Conservation (phyloP, 2,797 vertebrate species). For the Simalia tracyae region DNA sequence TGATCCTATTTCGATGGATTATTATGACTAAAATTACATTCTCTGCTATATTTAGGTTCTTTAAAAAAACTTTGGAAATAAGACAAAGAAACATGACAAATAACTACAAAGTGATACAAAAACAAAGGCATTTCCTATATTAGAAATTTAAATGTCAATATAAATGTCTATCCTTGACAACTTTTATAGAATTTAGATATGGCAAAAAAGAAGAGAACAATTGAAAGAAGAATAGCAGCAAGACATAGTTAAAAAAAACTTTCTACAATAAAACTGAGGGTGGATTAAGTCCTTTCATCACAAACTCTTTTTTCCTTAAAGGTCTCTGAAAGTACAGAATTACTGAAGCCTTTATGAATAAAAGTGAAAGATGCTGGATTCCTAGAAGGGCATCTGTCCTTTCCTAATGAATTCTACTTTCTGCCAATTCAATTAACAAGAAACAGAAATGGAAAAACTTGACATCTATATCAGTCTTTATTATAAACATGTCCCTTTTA, state of each 20-base stretch:
- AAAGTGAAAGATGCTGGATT: background rate
- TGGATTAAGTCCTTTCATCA: background rate
- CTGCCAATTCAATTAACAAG: background rate
- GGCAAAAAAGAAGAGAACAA: background rate
- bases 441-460: background rate
- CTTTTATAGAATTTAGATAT: background rate
- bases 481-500: background rate
- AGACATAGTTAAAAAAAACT: background rate
- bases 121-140: background rate
- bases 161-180: background rate
- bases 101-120: conserved; percentile 9
- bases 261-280: background rate
- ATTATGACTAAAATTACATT: conserved; percentile 19
- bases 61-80: conserved; percentile 1
- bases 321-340: background rate
- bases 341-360: background rate
- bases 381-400: background rate
- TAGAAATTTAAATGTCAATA: background rate
- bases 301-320: background rate
- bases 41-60: background rate
- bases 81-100: conserved; percentile 3
- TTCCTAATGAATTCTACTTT: background rate
- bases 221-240: background rate
- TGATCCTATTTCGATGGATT: background rate
- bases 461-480: background rate